These are phyloP conservation scores for Zaprionus davidi DNA, from an alignment of 1,140 invertebrate genomes.

Conservation along the genomic window DNA sequence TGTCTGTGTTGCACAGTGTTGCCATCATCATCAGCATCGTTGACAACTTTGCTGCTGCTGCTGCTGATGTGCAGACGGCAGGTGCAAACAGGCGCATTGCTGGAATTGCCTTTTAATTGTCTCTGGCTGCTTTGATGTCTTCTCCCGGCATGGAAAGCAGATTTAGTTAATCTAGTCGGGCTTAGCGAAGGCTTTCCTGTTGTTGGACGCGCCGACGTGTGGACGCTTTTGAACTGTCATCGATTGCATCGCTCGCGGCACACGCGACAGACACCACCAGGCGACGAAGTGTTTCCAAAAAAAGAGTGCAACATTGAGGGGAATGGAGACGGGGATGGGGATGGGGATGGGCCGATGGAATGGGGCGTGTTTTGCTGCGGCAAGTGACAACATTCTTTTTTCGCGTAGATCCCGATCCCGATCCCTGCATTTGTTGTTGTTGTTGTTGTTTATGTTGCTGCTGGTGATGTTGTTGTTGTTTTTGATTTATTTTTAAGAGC, in stretches of 20 bases:
- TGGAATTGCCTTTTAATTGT: conserved; percentile 74
- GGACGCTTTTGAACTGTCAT: conserved; percentile 13
- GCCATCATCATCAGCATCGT: conserved; percentile 25
- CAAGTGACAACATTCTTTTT: conserved; percentile 61
- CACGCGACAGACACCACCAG: conserved; percentile 3
- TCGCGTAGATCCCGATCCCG: conserved; percentile 40
- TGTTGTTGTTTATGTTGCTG: conserved; percentile 10
- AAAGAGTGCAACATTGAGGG: background rate
- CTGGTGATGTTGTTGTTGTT: conserved; percentile 20
- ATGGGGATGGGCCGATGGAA: background rate
- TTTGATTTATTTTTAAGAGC: conserved; percentile 28
- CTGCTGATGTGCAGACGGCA: conserved; percentile 61
- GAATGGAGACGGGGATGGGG: background rate
- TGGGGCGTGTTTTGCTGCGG: background rate
- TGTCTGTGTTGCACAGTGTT: conserved; percentile 32
- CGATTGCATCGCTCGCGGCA: conserved; percentile 24
- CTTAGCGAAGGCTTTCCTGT: conserved; percentile 36
- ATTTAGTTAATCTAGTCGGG: conserved; percentile 45
- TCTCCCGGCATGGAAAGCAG: conserved; percentile 22
- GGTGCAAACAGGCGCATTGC: conserved; percentile 70
- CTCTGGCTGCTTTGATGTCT: conserved; percentile 38
- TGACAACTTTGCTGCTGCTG: conserved; percentile 52
- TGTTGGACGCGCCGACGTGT: background rate
- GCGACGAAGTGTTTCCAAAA: conserved; percentile 5
- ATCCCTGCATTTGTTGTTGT: conserved; percentile 25